These are phyloP conservation scores for Denticeps clupeoides DNA, from an alignment of 2,797 vertebrate species.

Conservation along the genomic window DNA sequence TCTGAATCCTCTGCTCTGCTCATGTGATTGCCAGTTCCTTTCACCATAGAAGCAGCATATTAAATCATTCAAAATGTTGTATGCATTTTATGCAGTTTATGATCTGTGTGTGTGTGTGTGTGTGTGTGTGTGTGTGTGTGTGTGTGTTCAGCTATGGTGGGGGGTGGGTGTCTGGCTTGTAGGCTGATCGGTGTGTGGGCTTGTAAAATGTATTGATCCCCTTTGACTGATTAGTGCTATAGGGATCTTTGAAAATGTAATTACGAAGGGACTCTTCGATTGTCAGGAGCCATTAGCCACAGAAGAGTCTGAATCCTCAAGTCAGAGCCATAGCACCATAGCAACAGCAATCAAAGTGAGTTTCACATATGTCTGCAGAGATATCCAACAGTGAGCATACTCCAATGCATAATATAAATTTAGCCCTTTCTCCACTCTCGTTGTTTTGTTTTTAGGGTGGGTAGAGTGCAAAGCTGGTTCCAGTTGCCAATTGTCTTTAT, in stretches of 20 bases:
- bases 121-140: neutral
- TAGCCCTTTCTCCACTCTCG: constrained; percentile 14
- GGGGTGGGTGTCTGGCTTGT: neutral
- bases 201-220: neutral
- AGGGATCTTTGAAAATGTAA: constrained; percentile 20
- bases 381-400: constrained; percentile 19
- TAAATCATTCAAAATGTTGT: too few species aligned
- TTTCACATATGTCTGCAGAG: constrained; percentile 32
- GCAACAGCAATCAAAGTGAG: constrained; percentile 21
- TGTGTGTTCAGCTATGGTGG: too few species aligned
- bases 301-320: constrained; percentile 23
- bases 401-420: constrained; percentile 17
- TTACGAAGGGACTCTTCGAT: constrained; percentile 21
- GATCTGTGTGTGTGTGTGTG: too few species aligned
- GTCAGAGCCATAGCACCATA: constrained; percentile 20
- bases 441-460: neutral
- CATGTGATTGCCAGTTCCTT: too few species aligned
- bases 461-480: constrained; percentile 12
- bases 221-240: neutral
- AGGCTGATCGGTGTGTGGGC: neutral
- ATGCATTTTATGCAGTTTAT: too few species aligned
- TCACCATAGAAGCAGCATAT: too few species aligned
- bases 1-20: too few species aligned
- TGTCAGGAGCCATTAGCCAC: constrained; percentile 30
- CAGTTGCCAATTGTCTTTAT: constrained; percentile 34